Evolutionary conservation across 2,797 vertebrate species (phyloP), one percentile per base, ranked within the genome.

Genomic region (Remorina albescens): DNA sequence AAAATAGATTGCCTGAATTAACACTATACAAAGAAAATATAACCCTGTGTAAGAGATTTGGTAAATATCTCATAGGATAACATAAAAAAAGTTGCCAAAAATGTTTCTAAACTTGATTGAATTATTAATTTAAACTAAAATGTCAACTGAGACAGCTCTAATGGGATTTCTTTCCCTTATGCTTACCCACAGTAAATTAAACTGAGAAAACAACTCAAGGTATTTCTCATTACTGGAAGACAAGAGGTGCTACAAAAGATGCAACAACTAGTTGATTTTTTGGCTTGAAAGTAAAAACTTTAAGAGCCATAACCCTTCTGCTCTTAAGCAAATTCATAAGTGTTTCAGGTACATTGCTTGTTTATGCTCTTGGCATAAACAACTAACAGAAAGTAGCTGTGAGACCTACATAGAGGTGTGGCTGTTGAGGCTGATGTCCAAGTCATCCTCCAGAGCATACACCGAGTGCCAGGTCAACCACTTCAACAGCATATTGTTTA

Each of bases 401-500:
- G 28, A 66, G 64, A 89, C 94, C 95, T 76, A 96, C 95, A 93
- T 77, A 57, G 92, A 92, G 30, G 89, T 92, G 78, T 93, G 93
- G 88, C 93, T 93, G 88, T 92, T 92, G 54, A 94, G 85, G 79
- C 93, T 94, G 80, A 95, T 93, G 86, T 95, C 94, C 80, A 94
- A 74, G 61, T 94, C 86, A 0, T 94, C 92, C 57, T 93, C 92
- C 65, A 90, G 76, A 65, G 93, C 67, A 8, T 95, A 94, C 54
- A 91, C 71, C 0, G 92, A 88, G 36, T 95, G 95, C 94, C 95
- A 95, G 69, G 93, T 95, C 85, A 99, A 92, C 97, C 97, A 99
- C 89, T 97, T 99, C 71, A 94, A 72, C 76, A 99, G 86, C 89
- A 99, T 95, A 42, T 89, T 93, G 87, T 93, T 97, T 56, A 99